Evolutionary conservation across 2,888 invertebrate genomes (phyloP), one percentile per base, ranked within the genome.

Genomic region (Sphecodes monilicornis): DNA sequence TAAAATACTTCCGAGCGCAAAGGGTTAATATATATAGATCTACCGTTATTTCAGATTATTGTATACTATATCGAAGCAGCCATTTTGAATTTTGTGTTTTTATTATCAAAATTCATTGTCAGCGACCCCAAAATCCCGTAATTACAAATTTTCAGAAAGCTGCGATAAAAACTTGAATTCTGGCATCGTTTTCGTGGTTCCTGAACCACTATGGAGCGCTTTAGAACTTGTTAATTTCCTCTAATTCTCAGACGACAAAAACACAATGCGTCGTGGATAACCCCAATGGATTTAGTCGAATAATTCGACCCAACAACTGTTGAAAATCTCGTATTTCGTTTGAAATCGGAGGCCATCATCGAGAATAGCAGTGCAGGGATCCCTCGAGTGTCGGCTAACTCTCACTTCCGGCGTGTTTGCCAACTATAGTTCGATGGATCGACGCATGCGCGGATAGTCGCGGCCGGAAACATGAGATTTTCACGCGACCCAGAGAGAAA

Each of bases 221-320:
- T n/a, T n/a, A n/a, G n/a, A 83, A 86, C 76, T 79, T 81, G 84
- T 86, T 89, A 83, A 88, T 83, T 86, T 71, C 75, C 60, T 18
- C 78, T 64, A 46, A 36, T 46, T 68, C 57, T 78, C 76, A 32
- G 32, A 75, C 72, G 77, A 81, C 82, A 80, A 78, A 80, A 82
- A 71, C 36, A 54, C 80, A 66, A 87, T 88, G 81, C 75, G 78
- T 79, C 77, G 73, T 54, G 26, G 66, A 39, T 43, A 60, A 80
- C 70, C 74, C 43, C 16, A 13, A 50, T 16, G 41, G 26, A 76
- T 60, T 64, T 80, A 66, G 36, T 66, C 78, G 60, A 73, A 72
- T 84, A 74, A 86, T 83, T 84, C 60, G 79, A 71, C 68, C 64
- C 32, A 32, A 29, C 39, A 41, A 29, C 57, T 72, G 13, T 39